These are phyloP conservation scores for Enteromius treurensis DNA, from an alignment of 2,797 vertebrate species.

Conservation along the genomic window DNA sequence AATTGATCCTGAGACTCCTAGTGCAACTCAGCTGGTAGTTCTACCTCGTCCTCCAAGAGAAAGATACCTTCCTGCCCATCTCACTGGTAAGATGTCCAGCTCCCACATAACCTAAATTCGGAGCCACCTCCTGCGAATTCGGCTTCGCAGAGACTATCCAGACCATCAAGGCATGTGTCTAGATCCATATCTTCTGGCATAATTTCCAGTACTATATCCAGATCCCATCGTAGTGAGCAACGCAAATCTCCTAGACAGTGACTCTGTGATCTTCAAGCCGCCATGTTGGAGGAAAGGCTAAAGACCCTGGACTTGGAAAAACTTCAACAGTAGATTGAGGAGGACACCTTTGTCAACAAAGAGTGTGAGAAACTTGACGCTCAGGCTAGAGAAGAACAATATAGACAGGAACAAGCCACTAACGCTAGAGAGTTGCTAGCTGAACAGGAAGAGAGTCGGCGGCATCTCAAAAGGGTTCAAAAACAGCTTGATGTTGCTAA, in stretches of 20 bases:
- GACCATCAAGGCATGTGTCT: too few relatives aligned
- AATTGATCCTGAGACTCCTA: neutral
- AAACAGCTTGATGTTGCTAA: neutral
- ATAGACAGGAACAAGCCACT: neutral
- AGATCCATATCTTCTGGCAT: neutral
- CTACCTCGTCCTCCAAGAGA: conserved; percentile 1
- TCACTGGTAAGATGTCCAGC: neutral
- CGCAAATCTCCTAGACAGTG: too few relatives aligned
- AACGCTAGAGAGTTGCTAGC: neutral
- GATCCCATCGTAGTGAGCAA: neutral
- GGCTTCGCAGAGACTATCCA: neutral
- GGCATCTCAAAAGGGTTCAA: neutral
- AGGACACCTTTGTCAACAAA: neutral
- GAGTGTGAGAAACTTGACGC: neutral
- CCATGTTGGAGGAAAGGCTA: neutral
- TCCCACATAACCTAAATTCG: neutral
- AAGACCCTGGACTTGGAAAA: neutral
- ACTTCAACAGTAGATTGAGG: neutral
- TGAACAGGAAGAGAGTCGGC: neutral
- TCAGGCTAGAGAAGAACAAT: neutral
- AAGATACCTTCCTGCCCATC: neutral
- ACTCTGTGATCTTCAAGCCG: neutral
- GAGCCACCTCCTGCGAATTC: neutral
- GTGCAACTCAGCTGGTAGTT: neutral
- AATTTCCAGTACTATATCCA: neutral